Conservation (phyloP, 2,888 invertebrate species). For the Mythimna ferrago region DNA sequence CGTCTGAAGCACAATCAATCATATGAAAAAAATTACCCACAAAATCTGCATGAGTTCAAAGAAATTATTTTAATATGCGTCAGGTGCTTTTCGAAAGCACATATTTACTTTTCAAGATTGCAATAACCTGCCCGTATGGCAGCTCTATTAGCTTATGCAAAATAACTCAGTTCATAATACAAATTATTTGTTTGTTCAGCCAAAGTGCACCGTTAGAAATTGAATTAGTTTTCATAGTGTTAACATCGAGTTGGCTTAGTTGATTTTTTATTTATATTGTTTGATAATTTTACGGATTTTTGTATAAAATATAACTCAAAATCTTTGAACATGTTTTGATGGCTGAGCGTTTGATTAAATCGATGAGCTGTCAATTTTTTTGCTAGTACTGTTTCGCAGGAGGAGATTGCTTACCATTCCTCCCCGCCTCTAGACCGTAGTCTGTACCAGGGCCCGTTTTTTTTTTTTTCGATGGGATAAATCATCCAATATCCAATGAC, state of each 20-base stretch:
- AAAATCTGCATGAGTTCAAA: neutral
- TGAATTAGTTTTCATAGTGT: conserved; percentile 14
- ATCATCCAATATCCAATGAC: too few relatives aligned
- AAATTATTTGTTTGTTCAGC: conserved; percentile 6
- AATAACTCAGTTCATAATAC: conserved; percentile 19
- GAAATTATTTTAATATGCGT: conserved; percentile 24
- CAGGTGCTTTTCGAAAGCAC: neutral
- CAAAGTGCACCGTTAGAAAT: conserved; percentile 12
- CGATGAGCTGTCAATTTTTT: neutral
- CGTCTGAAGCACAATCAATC: neutral
- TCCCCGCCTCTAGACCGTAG: too few relatives aligned
- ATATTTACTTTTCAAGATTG: conserved; percentile 49
- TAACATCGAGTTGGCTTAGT: neutral
- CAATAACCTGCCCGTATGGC: conserved; percentile 24
- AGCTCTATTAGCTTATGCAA: conserved; percentile 35
- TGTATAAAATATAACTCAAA: neutral
- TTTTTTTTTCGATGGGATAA: too few relatives aligned
- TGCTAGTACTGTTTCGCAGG: neutral
- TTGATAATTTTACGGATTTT: neutral
- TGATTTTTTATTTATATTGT: neutral
- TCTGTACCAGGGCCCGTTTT: too few relatives aligned
- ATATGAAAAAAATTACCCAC: neutral
- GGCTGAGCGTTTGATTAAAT: neutral
- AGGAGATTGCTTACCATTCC: too few relatives aligned
- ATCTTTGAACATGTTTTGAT: neutral